phyloP scores from a whole-genome alignment of 2,888 invertebrate genomes.

The Noctua pronuba region DNA sequence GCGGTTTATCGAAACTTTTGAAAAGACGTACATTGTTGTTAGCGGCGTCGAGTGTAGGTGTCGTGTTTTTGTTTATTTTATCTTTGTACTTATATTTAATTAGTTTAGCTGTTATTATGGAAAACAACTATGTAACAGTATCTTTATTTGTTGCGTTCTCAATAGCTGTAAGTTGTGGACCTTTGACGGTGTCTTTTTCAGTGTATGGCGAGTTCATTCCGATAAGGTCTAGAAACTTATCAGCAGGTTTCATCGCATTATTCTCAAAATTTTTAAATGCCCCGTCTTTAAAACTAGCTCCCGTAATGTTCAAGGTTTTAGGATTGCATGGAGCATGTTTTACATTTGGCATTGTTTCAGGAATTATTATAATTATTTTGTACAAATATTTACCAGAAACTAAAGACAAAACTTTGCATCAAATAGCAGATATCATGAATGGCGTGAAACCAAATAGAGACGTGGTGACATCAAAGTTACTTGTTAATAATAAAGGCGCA shows the following conservation, averaged over 20 bases:
- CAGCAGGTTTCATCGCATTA: conserved; percentile 4
- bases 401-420: conserved; percentile 75
- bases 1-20: conserved; percentile 60
- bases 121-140: conserved; percentile 67
- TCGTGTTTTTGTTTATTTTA: conserved; percentile 64
- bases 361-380: conserved; percentile 57
- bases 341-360: conserved; percentile 62
- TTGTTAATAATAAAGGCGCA: background rate
- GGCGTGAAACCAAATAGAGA: background rate
- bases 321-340: conserved; percentile 70
- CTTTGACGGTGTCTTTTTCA: conserved; percentile 65
- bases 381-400: conserved; percentile 76
- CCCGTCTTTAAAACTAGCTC: conserved; percentile 66
- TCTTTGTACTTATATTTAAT: conserved; percentile 70
- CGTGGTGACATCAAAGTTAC: conserved; percentile 8
- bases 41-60: conserved; percentile 57
- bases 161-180: conserved; percentile 71
- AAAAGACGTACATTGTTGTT: conserved; percentile 70
- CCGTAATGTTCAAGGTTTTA: conserved; percentile 65
- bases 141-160: conserved; percentile 66
- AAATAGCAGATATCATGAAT: conserved; percentile 68
- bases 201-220: conserved; percentile 71
- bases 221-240: conserved; percentile 67
- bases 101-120: conserved; percentile 52
- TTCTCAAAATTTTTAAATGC: background rate